Evolutionary conservation across 2,888 invertebrate species (phyloP).

Genomic region (Lutraria lutraria): DNA sequence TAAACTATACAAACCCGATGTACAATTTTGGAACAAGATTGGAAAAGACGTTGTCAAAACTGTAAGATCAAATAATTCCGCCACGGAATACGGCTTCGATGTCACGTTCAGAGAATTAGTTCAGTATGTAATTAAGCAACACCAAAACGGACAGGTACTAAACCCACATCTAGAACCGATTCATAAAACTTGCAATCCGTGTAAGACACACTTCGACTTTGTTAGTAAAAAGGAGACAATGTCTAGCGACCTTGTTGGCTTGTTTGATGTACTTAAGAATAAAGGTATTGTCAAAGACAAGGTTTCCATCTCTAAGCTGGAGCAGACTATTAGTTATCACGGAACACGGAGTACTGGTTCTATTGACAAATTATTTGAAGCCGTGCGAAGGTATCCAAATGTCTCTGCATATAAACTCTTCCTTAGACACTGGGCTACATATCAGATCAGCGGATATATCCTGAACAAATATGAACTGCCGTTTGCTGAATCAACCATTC

Average conservation of each 20-base stretch:
- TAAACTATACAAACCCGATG: not conserved
- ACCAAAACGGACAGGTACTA: not conserved
- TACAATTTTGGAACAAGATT: not conserved
- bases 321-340: not conserved
- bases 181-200: not conserved
- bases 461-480: too few relatives aligned
- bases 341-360: not conserved
- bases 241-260: not conserved
- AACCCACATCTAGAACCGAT: not conserved
- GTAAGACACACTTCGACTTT: not conserved
- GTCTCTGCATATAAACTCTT: too few relatives aligned
- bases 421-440: too few relatives aligned
- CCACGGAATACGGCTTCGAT: not conserved
- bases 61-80: not conserved
- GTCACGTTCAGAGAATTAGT: not conserved
- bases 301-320: not conserved
- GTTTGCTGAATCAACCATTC: too few relatives aligned
- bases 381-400: too few relatives aligned
- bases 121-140: not conserved
- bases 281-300: not conserved
- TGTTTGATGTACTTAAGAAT: not conserved
- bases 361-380: not conserved
- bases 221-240: not conserved
- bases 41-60: not conserved
- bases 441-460: too few relatives aligned